phyloP scores from a whole-genome alignment of 2,797 vertebrate genomes.

The Pelochelys cantorii region DNA sequence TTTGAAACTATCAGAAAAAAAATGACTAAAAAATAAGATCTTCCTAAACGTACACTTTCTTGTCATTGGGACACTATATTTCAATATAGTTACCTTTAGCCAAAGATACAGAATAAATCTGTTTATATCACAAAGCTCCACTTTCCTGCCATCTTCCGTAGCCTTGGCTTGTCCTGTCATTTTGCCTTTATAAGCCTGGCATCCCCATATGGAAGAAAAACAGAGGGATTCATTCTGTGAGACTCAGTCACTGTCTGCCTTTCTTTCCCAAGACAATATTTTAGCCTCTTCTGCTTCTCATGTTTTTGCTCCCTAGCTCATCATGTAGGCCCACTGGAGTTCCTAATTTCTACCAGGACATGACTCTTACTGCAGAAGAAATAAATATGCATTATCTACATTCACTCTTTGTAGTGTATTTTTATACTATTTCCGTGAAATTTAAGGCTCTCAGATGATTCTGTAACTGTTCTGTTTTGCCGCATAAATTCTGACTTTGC shows the following conservation, averaged over 20 bases:
- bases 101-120: not conserved
- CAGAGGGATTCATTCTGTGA: not conserved
- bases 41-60: not conserved
- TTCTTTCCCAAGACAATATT: not conserved
- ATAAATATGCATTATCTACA: not conserved
- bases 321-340: not conserved
- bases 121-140: not conserved
- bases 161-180: not conserved
- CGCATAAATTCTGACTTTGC: not conserved
- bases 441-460: not conserved
- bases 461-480: not conserved
- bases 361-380: not conserved
- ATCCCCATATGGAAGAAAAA: not conserved
- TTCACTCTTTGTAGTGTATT: not conserved
- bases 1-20: not conserved
- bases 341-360: not conserved
- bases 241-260: not conserved
- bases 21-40: not conserved
- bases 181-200: not conserved
- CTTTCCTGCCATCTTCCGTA: not conserved
- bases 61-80: not conserved
- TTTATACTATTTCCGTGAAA: not conserved
- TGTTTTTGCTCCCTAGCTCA: not conserved
- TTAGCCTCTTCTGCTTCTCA: not conserved
- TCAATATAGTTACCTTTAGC: not conserved